Conservation (phyloP, 2,888 invertebrate species). For the Imbricaverruca yamaguchii region DNA sequence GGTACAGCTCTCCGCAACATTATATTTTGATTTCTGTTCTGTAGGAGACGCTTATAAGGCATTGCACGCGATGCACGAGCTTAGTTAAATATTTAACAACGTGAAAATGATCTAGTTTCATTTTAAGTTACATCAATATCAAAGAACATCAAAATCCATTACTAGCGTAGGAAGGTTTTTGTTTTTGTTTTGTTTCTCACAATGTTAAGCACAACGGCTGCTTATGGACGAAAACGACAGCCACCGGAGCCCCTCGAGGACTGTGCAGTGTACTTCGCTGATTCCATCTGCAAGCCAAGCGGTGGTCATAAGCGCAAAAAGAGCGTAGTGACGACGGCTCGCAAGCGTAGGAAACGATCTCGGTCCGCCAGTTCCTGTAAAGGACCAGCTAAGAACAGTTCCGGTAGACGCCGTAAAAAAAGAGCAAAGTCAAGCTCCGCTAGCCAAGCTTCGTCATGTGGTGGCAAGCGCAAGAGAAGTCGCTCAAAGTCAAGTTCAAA, state of each 20-base stretch:
- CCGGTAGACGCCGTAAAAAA: not conserved
- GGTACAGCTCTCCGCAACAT: no score
- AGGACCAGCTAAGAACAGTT: not conserved
- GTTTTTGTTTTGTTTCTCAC: slow-evolving; percentile 1
- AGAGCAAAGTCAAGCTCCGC: not conserved
- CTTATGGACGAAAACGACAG: not conserved
- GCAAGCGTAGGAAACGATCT: not conserved
- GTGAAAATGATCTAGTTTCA: no score
- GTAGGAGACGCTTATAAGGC: no score
- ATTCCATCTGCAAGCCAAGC: not conserved
- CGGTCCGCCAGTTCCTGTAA: not conserved
- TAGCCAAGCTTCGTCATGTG: not conserved
- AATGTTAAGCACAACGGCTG: not conserved
- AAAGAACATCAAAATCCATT: no score
- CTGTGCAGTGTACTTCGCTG: slow-evolving; percentile 1
- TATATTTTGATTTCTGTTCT: no score
- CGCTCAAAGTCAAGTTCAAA: not conserved
- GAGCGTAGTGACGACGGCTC: not conserved
- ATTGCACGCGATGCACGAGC: no score
- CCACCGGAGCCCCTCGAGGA: not conserved
- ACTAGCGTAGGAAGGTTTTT: not conserved
- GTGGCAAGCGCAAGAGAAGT: not conserved
- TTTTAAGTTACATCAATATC: no score
- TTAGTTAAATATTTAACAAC: no score
- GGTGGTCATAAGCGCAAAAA: not conserved